Base-by-base conservation (phyloP, 2,888 invertebrate species). In the Sicus ferrugineus region DNA sequence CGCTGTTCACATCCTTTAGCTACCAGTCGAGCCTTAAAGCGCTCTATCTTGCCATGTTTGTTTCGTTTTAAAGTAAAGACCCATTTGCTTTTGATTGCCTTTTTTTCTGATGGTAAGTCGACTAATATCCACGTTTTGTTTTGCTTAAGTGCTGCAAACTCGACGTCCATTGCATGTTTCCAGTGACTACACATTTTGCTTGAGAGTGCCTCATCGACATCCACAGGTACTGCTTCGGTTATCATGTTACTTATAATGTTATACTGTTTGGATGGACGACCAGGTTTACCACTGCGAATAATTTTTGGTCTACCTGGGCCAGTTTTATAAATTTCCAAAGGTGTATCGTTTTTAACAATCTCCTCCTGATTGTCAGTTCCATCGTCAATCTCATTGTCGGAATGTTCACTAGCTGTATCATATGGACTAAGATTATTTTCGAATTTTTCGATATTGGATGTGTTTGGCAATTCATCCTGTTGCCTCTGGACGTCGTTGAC, bases 1-100 rank as follows among this genome's bases (percentile, higher is more conserved):
- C 65, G 66, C 30, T 68, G 72, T 19, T 31, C 23, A 34, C 67
- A 70, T n/a, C 69, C 67, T 48, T 70, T 72, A n/a, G 69, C 72
- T 23, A 72, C 72, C 11, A 73, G 46, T 9, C 68, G 38, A 31
- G 70, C 70, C 68, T 74, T 74, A 16, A 65, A 73, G 4, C 71
- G 56, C 31, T 73, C 68, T 11, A 75, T 59, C 14, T 72, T 59
- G 30, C 75, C 75, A 62, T 68, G 58, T n/a, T 16, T 61, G 61
- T 69, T 66, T 19, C 59, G 46, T 46, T 72, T 74, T 11, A 72
- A 6, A 2, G 42, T 38, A 30, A 70, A 73, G 3, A 69, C 70
- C 70, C 72, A 72, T 23, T 62, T 70, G 42, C 63, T 64, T 21
- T 66, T 62, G 31, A 72, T 70, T 6, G 70, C 63, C 34, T 46